phyloP scores from a whole-genome alignment of 2,113 vertebrate genomes.

The Rhinoderma darwinii region DNA sequence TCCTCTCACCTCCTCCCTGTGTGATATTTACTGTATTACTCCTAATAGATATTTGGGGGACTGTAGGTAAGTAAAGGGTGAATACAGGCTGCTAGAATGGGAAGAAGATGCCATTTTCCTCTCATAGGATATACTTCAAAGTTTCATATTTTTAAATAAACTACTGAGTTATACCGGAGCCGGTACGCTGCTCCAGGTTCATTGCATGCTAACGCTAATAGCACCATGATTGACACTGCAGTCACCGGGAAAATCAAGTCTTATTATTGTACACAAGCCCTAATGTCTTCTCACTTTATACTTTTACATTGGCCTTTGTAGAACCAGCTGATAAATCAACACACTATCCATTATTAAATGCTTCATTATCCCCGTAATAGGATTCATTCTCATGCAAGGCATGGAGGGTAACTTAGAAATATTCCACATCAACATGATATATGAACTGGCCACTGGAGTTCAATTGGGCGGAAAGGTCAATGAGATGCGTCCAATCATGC shows the following conservation, averaged over 20 bases:
- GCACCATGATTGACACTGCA: constrained; percentile 63
- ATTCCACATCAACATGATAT: constrained; percentile 66
- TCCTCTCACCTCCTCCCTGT: too few species aligned
- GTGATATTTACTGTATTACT: too few species aligned
- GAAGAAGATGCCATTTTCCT: too few species aligned
- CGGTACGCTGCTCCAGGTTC: constrained; percentile 13
- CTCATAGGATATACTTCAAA: not conserved
- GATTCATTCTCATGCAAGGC: constrained; percentile 73
- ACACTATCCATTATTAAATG: constrained; percentile 77
- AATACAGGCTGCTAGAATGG: too few species aligned
- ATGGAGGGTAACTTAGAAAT: constrained; percentile 63
- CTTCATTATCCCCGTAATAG: constrained; percentile 80
- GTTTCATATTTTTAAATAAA: not conserved
- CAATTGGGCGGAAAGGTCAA: constrained; percentile 66
- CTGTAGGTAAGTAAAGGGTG: too few species aligned
- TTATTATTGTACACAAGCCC: constrained; percentile 55
- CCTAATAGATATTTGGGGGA: too few species aligned
- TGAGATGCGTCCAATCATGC: constrained; percentile 38
- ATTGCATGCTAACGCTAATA: constrained; percentile 59
- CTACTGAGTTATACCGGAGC: not conserved
- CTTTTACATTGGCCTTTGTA: constrained; percentile 74
- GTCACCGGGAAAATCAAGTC: constrained; percentile 2
- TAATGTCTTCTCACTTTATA: constrained; percentile 71
- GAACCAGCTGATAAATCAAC: constrained; percentile 81
- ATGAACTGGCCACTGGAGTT: constrained; percentile 64